phyloP scores from a whole-genome alignment of 2,797 vertebrate genomes.

The Coregonus suidteri region DNA sequence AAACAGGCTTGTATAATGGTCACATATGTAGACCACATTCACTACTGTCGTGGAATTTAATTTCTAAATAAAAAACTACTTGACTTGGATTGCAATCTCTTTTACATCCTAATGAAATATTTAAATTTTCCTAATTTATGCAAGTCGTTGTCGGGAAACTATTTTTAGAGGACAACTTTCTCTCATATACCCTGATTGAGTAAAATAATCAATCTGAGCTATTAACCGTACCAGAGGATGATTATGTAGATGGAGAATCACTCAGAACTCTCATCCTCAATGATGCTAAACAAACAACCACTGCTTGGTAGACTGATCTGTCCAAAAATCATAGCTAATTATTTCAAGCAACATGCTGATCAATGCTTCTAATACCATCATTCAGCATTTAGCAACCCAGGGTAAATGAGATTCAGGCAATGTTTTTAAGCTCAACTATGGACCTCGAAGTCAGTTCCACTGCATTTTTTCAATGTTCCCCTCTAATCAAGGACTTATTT shows the following conservation, averaged over 20 bases:
- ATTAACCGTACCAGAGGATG: background rate
- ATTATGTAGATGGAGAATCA: background rate
- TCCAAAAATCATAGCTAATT: constrained; percentile 93
- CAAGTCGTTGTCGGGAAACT: background rate
- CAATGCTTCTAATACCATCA: constrained; percentile 93
- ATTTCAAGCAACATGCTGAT: constrained; percentile 92
- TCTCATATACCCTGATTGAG: background rate
- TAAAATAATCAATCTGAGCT: background rate
- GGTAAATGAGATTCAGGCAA: constrained; percentile 87
- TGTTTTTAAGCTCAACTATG: constrained; percentile 73
- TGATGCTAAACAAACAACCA: constrained; percentile 33
- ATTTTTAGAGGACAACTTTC: background rate
- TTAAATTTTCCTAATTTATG: background rate
- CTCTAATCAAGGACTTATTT: no score
- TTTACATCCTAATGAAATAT: background rate
- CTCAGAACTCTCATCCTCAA: background rate
- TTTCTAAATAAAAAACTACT: constrained; percentile 20
- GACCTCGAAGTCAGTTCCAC: no score
- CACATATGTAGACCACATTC: constrained; percentile 14
- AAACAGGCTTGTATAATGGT: constrained; percentile 33
- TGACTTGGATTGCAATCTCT: constrained; percentile 10
- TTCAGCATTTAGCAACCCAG: constrained; percentile 82
- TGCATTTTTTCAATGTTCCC: constrained; percentile 64
- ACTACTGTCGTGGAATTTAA: constrained; percentile 5
- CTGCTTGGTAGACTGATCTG: constrained; percentile 49